A percentile compares a stretch with the other conserved stretches of the same genome.
Conservation (phyloP, 2,113 vertebrate genomes). For the Machaerirhynchus nigripectus region DNA sequence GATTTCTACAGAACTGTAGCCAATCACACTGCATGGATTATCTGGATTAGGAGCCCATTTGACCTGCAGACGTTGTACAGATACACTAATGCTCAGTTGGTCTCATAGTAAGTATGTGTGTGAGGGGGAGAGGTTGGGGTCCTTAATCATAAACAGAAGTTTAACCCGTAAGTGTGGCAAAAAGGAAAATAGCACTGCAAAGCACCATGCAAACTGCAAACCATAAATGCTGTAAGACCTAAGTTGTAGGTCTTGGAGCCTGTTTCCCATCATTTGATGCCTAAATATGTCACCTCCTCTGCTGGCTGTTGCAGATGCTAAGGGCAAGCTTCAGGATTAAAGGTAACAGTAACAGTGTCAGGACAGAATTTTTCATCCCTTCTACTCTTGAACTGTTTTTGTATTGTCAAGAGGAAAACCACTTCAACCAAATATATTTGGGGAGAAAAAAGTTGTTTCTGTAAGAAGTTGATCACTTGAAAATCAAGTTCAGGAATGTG, state of each 20-base stretch:
- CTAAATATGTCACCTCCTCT: not conserved
- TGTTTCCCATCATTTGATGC: not conserved
- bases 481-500: not conserved
- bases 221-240: not conserved
- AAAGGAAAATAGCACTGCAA: not conserved
- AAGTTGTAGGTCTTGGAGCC: accelerated
- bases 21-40: conserved; percentile 48
- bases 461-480: not conserved
- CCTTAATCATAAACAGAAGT: not conserved
- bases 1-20: conserved; percentile 40
- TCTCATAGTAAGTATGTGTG: not conserved
- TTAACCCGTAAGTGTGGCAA: not conserved
- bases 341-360: not conserved
- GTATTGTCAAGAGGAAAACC: not conserved
- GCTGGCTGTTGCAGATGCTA: not conserved
- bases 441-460: not conserved
- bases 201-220: not conserved
- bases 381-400: not conserved
- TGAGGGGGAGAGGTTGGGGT: not conserved
- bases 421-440: not conserved
- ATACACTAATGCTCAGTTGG: conserved; percentile 22
- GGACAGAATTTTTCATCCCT: not conserved
- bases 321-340: not conserved
- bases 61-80: conserved; percentile 11
- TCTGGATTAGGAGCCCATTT: conserved; percentile 56